Evolutionary conservation across 2,888 invertebrate genomes (phyloP), one percentile per base, ranked within the genome.

Genomic region (Helobdella robusta): DNA sequence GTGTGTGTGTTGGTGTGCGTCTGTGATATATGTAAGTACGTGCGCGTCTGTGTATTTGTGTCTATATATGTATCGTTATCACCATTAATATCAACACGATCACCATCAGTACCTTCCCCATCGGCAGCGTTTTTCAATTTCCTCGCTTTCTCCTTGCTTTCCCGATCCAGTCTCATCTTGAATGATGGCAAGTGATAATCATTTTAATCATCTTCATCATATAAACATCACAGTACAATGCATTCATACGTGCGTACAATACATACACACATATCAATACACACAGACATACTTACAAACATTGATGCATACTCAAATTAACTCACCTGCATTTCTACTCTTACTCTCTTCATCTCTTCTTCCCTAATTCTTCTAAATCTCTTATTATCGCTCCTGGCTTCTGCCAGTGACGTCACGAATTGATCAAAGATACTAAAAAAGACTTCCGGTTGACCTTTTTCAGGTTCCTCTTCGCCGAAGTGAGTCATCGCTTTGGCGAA

Each of bases 381-480:
- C 75, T 90, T 90, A 75, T 91, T 92, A 76, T 94, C 93, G 48
- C 88, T 86, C 66, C 87, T 83, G 0, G 92, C 91, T 76, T 94
- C 93, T 8, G 83, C 82, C 72, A 93, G 85, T 25, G 89, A 86
- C 32, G 84, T 82, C 8, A 94, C 82, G 82, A 94, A 94, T 2
- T 86, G 84, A 81, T 92, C 93, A 74, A 94, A 87, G 56, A 91
- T 89, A 1, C 90, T 91, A 81, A 93, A 94, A 82, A 94, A 88
- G 76, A 91, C 91, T 74, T 93, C 92, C 0, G 93, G 92, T 66
- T 92, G 90, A 4, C 74, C 73, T 0, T 85, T 84, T 3, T 88
- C 85, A 11, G 78, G 75, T 73, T 93, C 93, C 79, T 94, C 92
- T n/a, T 54, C 54, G 36, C 93, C 92, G 78, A 93, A 94, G 1